These are phyloP conservation scores for Drosophila arizonae DNA, from an alignment of 1,140 invertebrate species.

Conservation along the genomic window DNA sequence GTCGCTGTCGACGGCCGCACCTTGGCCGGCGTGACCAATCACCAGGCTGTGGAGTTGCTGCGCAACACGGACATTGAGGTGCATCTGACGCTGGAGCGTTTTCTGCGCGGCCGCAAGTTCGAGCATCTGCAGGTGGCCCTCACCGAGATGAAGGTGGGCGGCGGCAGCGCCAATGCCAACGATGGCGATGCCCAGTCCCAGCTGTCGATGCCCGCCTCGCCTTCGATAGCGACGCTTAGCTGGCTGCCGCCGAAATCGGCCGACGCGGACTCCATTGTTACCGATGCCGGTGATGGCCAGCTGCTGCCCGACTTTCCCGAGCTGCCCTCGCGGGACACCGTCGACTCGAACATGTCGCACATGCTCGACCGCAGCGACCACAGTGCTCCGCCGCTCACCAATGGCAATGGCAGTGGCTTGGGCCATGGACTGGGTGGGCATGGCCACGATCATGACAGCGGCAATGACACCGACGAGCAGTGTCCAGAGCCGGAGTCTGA, in stretches of 20 bases:
- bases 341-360: slow-evolving; percentile 85
- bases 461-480: slow-evolving; percentile 76
- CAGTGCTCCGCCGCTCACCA: slow-evolving; percentile 52
- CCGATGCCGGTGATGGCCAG: slow-evolving; percentile 79
- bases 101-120: slow-evolving; percentile 93
- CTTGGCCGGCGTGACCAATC: slow-evolving; percentile 93
- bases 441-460: slow-evolving; percentile 60
- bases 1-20: slow-evolving; percentile 92
- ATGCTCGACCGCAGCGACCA: slow-evolving; percentile 80
- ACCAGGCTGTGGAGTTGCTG: slow-evolving; percentile 93
- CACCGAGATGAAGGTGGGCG: slow-evolving; percentile 85
- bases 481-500: slow-evolving; percentile 60
- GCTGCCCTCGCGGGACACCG: slow-evolving; percentile 86
- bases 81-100: slow-evolving; percentile 91
- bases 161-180: slow-evolving; percentile 39
- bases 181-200: slow-evolving; percentile 84
- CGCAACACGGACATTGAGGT: slow-evolving; percentile 92
- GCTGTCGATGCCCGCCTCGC: slow-evolving; percentile 85
- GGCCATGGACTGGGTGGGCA: slow-evolving; percentile 24
- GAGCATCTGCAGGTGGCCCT: slow-evolving; percentile 94
- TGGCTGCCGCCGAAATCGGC: slow-evolving; percentile 86
- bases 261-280: slow-evolving; percentile 85
- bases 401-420: slow-evolving; percentile 19
- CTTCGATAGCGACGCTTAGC: slow-evolving; percentile 89
- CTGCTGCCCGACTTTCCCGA: slow-evolving; percentile 85